Evolutionary conservation across 2,888 invertebrate genomes (phyloP).

Genomic region (Dryadula phaetusa): DNA sequence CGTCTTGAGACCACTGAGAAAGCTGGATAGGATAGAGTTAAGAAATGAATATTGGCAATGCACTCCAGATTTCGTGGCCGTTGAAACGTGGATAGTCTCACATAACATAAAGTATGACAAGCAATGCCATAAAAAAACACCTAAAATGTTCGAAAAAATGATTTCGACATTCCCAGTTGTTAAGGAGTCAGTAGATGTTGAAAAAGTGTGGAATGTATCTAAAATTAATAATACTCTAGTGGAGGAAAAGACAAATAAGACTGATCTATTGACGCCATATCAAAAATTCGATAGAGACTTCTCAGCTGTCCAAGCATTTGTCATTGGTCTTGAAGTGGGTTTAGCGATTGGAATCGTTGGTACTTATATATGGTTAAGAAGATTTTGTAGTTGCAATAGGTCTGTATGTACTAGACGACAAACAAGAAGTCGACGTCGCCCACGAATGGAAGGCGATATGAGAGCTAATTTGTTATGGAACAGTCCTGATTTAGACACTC

Average conservation of each 20-base stretch:
- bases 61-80: slow-evolving; percentile 69
- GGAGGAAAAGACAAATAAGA: slow-evolving; percentile 44
- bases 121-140: slow-evolving; percentile 67
- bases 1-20: slow-evolving; percentile 75
- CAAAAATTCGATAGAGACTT: slow-evolving; percentile 74
- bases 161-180: slow-evolving; percentile 71
- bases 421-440: slow-evolving; percentile 55
- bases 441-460: slow-evolving; percentile 65
- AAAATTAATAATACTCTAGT: slow-evolving; percentile 53
- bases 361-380: slow-evolving; percentile 75
- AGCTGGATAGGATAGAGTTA: slow-evolving; percentile 79
- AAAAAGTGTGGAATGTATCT: slow-evolving; percentile 73
- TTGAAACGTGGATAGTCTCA: slow-evolving; percentile 71
- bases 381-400: slow-evolving; percentile 63
- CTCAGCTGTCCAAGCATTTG: slow-evolving; percentile 73
- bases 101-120: slow-evolving; percentile 75
- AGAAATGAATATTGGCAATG: slow-evolving; percentile 85
- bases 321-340: slow-evolving; percentile 75
- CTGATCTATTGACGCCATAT: slow-evolving; percentile 62
- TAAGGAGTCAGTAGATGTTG: slow-evolving; percentile 60
- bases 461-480: slow-evolving; percentile 72
- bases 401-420: slow-evolving; percentile 57
- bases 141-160: slow-evolving; percentile 84
- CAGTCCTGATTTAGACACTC: slow-evolving; percentile 72
- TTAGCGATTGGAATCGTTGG: slow-evolving; percentile 72